These are phyloP conservation scores for Gymnocephalus cernua DNA, from an alignment of 2,113 vertebrate genomes.

Conservation along the genomic window DNA sequence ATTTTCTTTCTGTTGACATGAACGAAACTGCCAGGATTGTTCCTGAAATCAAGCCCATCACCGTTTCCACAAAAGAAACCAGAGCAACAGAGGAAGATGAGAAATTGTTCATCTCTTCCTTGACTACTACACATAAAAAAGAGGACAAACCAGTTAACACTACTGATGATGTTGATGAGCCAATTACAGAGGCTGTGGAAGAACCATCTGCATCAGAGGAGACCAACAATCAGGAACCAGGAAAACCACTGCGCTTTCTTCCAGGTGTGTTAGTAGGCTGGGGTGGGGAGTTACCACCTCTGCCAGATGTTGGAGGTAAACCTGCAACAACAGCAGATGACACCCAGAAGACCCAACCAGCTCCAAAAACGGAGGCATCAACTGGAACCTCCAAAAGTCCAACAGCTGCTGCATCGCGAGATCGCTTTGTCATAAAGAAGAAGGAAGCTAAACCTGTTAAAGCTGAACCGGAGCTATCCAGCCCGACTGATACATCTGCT, in stretches of 20 bases:
- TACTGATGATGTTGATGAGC: conserved; percentile 74
- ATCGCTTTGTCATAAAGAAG: conserved; percentile 84
- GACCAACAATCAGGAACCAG: conserved; percentile 84
- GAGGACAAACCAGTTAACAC: conserved; percentile 87
- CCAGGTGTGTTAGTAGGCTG: conserved; percentile 95
- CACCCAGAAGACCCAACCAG: conserved; percentile 82
- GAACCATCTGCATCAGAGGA: conserved; percentile 82
- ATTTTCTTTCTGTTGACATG: conserved; percentile 85
- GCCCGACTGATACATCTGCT: conserved; percentile 53
- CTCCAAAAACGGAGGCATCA: conserved; percentile 65
- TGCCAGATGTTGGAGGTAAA: conserved; percentile 88
- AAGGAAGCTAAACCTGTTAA: conserved; percentile 81
- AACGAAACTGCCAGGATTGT: conserved; percentile 84
- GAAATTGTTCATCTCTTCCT: conserved; percentile 90
- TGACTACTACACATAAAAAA: conserved; percentile 87
- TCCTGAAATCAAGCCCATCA: conserved; percentile 89
- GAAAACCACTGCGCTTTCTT: conserved; percentile 94
- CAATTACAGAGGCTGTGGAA: conserved; percentile 66
- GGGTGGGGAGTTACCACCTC: conserved; percentile 89
- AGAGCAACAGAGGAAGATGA: conserved; percentile 87
- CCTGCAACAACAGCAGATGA: conserved; percentile 85
- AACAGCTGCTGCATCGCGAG: conserved; percentile 75
- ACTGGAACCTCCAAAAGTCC: conserved; percentile 79
- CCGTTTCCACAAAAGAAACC: conserved; percentile 78
- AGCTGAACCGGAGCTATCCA: conserved; percentile 67